phyloP scores from a whole-genome alignment of 1,140 invertebrate species.

The Pectinophora gossypiella region DNA sequence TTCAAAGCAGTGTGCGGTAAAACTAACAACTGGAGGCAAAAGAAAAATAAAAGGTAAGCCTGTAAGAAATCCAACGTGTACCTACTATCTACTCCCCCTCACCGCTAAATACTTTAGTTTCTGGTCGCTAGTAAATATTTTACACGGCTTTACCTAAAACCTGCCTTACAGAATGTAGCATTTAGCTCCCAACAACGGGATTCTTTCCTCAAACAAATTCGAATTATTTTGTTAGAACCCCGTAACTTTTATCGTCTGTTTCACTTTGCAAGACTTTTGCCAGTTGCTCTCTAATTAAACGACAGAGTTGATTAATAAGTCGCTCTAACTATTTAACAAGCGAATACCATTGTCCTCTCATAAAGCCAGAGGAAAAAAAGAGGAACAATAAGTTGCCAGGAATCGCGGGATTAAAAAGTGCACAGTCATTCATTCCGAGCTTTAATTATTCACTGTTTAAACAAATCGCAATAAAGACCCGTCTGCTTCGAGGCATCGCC shows the following conservation, averaged over 20 bases:
- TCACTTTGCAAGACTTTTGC: slow-evolving; percentile 22
- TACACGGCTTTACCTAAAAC: slow-evolving; percentile 30
- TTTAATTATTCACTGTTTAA: slow-evolving; percentile 72
- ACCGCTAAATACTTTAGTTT: slow-evolving; percentile 39
- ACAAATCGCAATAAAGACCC: slow-evolving; percentile 66
- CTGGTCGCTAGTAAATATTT: slow-evolving; percentile 42
- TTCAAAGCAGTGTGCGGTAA: slow-evolving; percentile 17
- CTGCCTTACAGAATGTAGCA: slow-evolving; percentile 26
- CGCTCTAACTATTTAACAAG: slow-evolving; percentile 57
- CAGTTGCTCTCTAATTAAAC: slow-evolving; percentile 46
- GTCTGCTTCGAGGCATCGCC: slow-evolving; percentile 31
- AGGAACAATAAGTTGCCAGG: slow-evolving; percentile 42
- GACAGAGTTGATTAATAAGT: slow-evolving; percentile 58
- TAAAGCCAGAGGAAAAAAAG: slow-evolving; percentile 43
- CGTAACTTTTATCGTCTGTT: slow-evolving; percentile 17
- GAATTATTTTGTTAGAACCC: slow-evolving; percentile 13
- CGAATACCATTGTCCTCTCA: slow-evolving; percentile 47
- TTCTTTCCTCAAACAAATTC: slow-evolving; percentile 8
- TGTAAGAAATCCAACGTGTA: slow-evolving; percentile 32
- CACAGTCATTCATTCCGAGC: slow-evolving; percentile 56
- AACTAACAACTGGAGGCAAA: slow-evolving; percentile 18
- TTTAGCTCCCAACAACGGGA: slow-evolving; percentile 27
- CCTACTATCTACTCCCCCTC: too few relatives aligned
- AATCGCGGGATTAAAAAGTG: slow-evolving; percentile 52
- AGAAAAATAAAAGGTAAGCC: slow-evolving; percentile 26